Evolutionary conservation across 2,113 vertebrate genomes (phyloP).

Genomic region (Megaleporinus macrocephalus): DNA sequence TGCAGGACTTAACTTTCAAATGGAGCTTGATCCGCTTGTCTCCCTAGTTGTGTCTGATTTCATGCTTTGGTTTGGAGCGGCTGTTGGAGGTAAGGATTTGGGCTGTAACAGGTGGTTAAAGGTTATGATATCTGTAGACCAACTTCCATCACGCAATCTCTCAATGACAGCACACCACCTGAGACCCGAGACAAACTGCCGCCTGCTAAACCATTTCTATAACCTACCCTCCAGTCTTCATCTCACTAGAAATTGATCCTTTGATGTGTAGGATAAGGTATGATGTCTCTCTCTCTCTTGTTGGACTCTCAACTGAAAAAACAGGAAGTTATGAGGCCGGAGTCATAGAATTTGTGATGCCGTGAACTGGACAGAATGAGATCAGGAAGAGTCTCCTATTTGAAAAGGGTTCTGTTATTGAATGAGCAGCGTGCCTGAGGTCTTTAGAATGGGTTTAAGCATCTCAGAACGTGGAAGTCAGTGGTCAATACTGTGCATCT

Average conservation of each 20-base stretch:
- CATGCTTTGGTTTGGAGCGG: background rate
- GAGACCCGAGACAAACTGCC: constrained; percentile 7
- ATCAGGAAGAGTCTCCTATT: background rate
- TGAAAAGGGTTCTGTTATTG: background rate
- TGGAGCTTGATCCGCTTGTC: background rate
- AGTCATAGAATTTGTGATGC: background rate
- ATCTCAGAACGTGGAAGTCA: too few relatives aligned
- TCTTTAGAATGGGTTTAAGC: too few relatives aligned
- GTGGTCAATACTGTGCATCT: too few relatives aligned
- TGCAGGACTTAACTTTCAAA: too few relatives aligned
- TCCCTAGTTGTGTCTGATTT: background rate
- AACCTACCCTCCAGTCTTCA: background rate
- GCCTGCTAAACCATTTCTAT: constrained; percentile 10
- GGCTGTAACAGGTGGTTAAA: constrained; percentile 11
- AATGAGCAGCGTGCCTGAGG: too few relatives aligned
- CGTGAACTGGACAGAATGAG: background rate
- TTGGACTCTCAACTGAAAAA: constrained; percentile 5
- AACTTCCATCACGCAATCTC: constrained; percentile 27
- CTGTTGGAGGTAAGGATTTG: background rate
- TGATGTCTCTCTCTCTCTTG: constrained; percentile 19
- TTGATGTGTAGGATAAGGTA: constrained; percentile 26
- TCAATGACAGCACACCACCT: constrained; percentile 21
- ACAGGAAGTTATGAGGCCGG: background rate
- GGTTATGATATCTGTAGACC: constrained; percentile 21
- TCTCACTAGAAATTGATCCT: constrained; percentile 29